A percentile compares a stretch with the other conserved stretches of the same genome.
These are phyloP conservation scores for Aporrectodea caliginosa DNA, from an alignment of 1,140 invertebrate species.

Conservation along the genomic window DNA sequence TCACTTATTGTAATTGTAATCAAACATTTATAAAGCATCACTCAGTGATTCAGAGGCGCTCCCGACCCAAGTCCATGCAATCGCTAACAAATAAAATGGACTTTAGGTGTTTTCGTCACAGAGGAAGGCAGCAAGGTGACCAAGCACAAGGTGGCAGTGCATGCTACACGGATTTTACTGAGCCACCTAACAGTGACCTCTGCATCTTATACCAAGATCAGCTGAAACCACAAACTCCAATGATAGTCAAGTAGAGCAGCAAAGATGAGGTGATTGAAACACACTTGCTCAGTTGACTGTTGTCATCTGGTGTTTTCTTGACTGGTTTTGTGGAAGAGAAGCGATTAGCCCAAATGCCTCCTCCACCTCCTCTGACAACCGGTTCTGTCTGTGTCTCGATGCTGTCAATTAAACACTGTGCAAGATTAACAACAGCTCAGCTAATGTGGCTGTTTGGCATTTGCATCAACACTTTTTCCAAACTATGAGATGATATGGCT, in stretches of 20 bases:
- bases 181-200: conserved; percentile 45
- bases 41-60: neutral
- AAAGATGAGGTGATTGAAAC: neutral
- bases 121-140: neutral
- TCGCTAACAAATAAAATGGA: too few relatives aligned
- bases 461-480: too few relatives aligned
- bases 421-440: too few relatives aligned
- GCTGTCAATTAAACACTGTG: too few relatives aligned
- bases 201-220: conserved; percentile 42
- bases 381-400: conserved; percentile 10
- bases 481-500: too few relatives aligned
- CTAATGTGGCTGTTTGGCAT: too few relatives aligned
- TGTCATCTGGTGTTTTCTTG: neutral
- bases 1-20: neutral
- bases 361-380: neutral
- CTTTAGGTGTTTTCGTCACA: too few relatives aligned
- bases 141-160: neutral
- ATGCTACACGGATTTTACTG: conserved; percentile 37
- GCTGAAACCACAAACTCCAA: conserved; percentile 43
- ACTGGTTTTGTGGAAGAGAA: neutral
- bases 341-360: neutral
- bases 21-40: neutral
- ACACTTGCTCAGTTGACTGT: conserved; percentile 15
- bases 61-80: neutral
- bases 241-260: conserved; percentile 8